Evolutionary conservation across 30 jellyfish, hydroid and myxozoan species (phyloP).

Genomic region (Aurelia aurita complex sp. Pacific): DNA sequence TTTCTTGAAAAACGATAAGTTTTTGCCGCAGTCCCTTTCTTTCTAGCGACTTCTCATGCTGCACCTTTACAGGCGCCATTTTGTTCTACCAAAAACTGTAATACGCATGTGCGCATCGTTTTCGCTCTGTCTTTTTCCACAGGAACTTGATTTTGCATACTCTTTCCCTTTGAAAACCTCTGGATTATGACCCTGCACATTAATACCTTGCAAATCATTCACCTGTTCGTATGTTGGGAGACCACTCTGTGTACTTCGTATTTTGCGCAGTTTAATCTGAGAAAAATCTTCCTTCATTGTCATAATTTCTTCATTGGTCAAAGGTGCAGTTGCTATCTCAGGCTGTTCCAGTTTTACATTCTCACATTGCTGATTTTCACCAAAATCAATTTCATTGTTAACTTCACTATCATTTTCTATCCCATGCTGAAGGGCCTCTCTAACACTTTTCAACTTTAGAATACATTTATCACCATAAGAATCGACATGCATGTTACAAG

Average conservation of each 20-base stretch:
- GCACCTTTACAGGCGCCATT: too few relatives aligned
- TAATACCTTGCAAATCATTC: slow-evolving; percentile 21
- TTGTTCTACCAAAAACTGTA: too few relatives aligned
- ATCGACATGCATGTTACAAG: slow-evolving; percentile 12
- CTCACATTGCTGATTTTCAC: slow-evolving; percentile 33
- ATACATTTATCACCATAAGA: background rate
- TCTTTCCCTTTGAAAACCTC: slow-evolving; percentile 51
- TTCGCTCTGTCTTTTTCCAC: slow-evolving; percentile 16
- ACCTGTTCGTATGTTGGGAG: slow-evolving; percentile 44
- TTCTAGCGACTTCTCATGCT: too few relatives aligned
- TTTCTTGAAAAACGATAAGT: too few relatives aligned
- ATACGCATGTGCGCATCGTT: too few relatives aligned
- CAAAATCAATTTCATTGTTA: slow-evolving; percentile 24
- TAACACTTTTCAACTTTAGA: slow-evolving; percentile 14
- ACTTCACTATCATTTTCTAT: slow-evolving; percentile 31
- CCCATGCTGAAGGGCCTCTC: slow-evolving; percentile 32
- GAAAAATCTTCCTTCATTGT: slow-evolving; percentile 38
- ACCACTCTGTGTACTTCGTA: slow-evolving; percentile 38
- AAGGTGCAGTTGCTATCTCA: slow-evolving; percentile 21
- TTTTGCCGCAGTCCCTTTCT: too few relatives aligned
- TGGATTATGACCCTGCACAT: slow-evolving; percentile 12
- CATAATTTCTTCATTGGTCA: slow-evolving; percentile 31
- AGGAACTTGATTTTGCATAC: slow-evolving; percentile 42
- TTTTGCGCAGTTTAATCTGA: slow-evolving; percentile 45
- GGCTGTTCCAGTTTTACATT: slow-evolving; percentile 38